These are phyloP conservation scores for Hoplodrina ambigua DNA, from an alignment of 2,888 invertebrate species.

Conservation along the genomic window DNA sequence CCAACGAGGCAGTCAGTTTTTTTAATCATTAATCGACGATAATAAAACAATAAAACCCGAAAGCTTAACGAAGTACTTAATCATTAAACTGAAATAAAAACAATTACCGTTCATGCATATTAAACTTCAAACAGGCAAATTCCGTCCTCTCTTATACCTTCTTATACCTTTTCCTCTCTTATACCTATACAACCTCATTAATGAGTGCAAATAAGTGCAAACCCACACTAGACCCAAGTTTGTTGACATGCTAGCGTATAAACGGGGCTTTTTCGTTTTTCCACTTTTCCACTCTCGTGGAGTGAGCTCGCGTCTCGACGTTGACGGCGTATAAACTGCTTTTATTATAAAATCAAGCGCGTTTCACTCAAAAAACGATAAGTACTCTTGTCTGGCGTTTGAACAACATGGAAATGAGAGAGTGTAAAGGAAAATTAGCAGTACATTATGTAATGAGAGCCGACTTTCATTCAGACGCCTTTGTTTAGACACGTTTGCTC, in stretches of 20 bases:
- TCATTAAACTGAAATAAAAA: conserved; percentile 12
- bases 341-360: conserved; percentile 83
- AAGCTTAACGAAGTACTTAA: conserved; percentile 3
- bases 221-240: conserved; percentile 67
- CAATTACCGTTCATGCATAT: background rate
- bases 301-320: conserved; percentile 69
- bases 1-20: no score
- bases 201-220: conserved; percentile 72
- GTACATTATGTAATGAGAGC: conserved; percentile 64
- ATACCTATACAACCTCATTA: conserved; percentile 69
- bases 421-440: conserved; percentile 74
- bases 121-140: conserved; percentile 7
- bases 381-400: conserved; percentile 71
- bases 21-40: no score
- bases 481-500: conserved; percentile 49
- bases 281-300: conserved; percentile 67
- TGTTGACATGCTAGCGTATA: conserved; percentile 72
- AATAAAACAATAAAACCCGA: background rate
- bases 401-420: conserved; percentile 73
- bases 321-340: conserved; percentile 74
- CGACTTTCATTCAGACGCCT: conserved; percentile 62
- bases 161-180: conserved; percentile 66
- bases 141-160: conserved; percentile 49
- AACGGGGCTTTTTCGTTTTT: conserved; percentile 64
- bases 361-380: conserved; percentile 73